Conservation (phyloP, 2,113 vertebrate genomes). For the Pelvicachromis taeniatus region DNA sequence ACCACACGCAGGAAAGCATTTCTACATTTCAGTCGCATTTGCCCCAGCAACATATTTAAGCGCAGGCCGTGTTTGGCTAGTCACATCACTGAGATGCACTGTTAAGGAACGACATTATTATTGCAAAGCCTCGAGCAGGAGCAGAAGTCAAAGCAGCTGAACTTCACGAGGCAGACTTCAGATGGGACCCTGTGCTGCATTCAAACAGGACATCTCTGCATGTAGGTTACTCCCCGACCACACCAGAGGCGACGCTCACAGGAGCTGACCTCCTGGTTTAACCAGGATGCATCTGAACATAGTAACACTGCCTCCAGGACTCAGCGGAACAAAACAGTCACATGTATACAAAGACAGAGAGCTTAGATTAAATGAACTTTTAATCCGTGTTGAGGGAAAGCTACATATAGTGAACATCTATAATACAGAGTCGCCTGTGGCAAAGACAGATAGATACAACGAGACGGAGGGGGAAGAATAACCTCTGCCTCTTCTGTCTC, state of each 20-base stretch:
- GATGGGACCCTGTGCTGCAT: neutral
- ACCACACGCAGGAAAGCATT: neutral
- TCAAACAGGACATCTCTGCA: neutral
- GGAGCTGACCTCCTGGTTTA: neutral
- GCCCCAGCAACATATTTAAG: neutral
- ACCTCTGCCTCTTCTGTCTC: constrained; percentile 28
- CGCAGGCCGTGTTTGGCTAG: neutral
- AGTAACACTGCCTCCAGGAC: neutral
- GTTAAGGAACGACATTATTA: neutral
- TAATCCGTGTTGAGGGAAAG: neutral
- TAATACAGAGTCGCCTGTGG: neutral
- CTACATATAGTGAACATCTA: neutral
- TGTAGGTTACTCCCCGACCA: neutral
- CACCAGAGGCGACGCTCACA: neutral
- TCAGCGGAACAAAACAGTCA: neutral
- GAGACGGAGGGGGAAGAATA: neutral
- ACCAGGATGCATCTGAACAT: neutral
- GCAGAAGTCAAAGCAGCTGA: neutral
- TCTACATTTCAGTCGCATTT: neutral
- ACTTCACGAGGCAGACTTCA: neutral
- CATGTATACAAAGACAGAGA: neutral
- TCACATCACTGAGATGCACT: neutral
- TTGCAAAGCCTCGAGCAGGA: neutral
- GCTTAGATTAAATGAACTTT: neutral
- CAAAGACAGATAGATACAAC: neutral